Evolutionary conservation across 2,797 vertebrate species (phyloP).

Genomic region (Sparus aurata): DNA sequence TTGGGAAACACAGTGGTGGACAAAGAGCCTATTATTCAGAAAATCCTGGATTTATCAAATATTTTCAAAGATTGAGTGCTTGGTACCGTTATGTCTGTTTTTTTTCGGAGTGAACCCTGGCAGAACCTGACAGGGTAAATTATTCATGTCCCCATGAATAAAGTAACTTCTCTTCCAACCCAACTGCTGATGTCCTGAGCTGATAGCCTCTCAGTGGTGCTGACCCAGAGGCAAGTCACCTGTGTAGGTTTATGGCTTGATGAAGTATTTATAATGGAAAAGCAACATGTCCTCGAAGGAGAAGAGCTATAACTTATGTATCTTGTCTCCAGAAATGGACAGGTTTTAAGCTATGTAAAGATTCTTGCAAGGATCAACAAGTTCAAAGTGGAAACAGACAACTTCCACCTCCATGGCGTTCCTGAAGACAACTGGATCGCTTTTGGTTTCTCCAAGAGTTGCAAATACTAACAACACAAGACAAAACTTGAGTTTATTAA

Average conservation of each 20-base stretch:
- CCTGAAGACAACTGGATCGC: background rate
- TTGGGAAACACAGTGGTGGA: constrained; percentile 38
- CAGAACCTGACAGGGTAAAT: constrained; percentile 52
- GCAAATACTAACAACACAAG: no score
- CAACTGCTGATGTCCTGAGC: constrained; percentile 37
- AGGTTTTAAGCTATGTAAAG: background rate
- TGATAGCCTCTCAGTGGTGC: constrained; percentile 16
- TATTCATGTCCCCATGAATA: constrained; percentile 61
- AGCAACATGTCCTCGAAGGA: constrained; percentile 32
- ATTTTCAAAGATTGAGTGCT: constrained; percentile 69
- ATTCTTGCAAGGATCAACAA: background rate
- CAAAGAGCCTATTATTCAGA: constrained; percentile 70
- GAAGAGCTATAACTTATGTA: background rate
- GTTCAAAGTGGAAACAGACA: background rate
- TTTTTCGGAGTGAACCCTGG: constrained; percentile 62
- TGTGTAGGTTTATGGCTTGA: constrained; percentile 15
- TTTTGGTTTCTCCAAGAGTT: no score
- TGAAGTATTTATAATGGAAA: constrained; percentile 44
- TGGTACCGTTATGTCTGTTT: constrained; percentile 49
- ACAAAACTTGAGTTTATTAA: no score
- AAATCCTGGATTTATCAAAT: constrained; percentile 81
- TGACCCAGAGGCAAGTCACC: constrained; percentile 32
- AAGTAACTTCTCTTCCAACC: constrained; percentile 37
- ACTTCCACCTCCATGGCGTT: no score
- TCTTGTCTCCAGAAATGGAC: background rate